Evolutionary conservation across 1,140 invertebrate species (phyloP), one percentile per base, ranked within the genome.

Genomic region (Drosophila bipectinata): DNA sequence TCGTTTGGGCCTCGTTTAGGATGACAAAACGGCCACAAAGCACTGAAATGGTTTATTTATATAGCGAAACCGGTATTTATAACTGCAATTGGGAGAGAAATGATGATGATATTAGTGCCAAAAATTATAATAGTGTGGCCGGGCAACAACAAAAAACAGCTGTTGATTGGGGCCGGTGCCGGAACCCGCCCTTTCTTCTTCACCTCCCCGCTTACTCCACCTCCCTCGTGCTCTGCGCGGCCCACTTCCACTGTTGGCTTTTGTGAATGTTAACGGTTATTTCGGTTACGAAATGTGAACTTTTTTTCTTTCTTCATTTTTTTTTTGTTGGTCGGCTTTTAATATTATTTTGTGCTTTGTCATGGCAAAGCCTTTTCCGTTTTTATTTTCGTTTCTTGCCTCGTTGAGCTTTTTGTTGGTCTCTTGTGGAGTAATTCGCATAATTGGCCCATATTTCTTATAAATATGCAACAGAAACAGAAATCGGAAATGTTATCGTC

Each of bases 391-490:
- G 54, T 59, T 57, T 60, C 53, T 75, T 52, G 26, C 41, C 47
- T 55, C 58, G 63, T 64, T 64, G 7, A 14, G 9, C 9, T 68
- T 59, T 64, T 44, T 37, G 39, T 52, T 48, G 5, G 44, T 28
- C 52, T 61, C 53, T 59, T 71, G 61, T 87, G 67, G 68, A 62
- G 76, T 60, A 72, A 82, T 87, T 80, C 85, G 85, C 80, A 71
- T 90, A 90, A 90, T 78, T 90, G 80, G 85, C 80, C 81, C 66
- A 90, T 64, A 90, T 90, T 85, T 82, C 63, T 74, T 76, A 78
- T 84, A 71, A 87, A 90, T 67, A 88, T 72, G 71, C 81, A 81
- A 76, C 63, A 60, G 39, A 78, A 81, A 76, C 63, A 60, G 39
- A 78, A 78, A 73, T 82, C 75, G 83, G 79, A 87, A 76, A 74